Evolutionary conservation across 2,888 invertebrate genomes (phyloP), one percentile per base, ranked within the genome.

Genomic region (Lochmaea crataegi): DNA sequence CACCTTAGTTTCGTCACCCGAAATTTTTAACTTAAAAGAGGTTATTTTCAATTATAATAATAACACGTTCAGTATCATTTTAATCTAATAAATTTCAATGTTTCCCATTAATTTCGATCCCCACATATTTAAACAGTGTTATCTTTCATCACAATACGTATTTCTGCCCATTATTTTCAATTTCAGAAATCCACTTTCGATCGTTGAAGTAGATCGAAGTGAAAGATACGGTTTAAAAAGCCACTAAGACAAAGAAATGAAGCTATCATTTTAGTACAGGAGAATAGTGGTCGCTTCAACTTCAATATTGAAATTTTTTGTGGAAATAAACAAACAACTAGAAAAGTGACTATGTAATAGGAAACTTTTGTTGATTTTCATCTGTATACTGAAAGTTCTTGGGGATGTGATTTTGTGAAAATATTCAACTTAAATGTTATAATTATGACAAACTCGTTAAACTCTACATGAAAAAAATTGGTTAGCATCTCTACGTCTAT

Each of bases 181-280:
- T 68, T 68, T 68, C 16, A 61, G 68, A 68, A 61, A 60, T 51
- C 51, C 51, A 61, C 60, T 68, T 68, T 68, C 45, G 68, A 68
- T 48, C 45, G 48, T 68, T 45, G 32, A n/a, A 57, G 41, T 41
- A 66, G 66, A 66, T 66, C 57, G 66, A 22, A 53, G 42, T 57
- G 42, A 48, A 38, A 65, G 66, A 66, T 66, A 66, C 18, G n/a
- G 22, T 65, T 56, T 38, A 56, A 67, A 66, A 67, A 67, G 42
- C 12, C 22, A 67, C 42, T 56, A 53, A 56, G 22, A 38, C 26
- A 42, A 18, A n/a, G 58, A 48, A 48, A 69, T 69, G 22, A 42
- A 64, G 69, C 18, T 22, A 45, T 64, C 41, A 53, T n/a, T 53
- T 69, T 41, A 61, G 61, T 61, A 11, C 2, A 16, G 41, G 14